A percentile compares a stretch with the other conserved stretches of the same genome.
phyloP scores from a whole-genome alignment of 53 echinoderm and acorn worm species.

The Echinometra lucunter region DNA sequence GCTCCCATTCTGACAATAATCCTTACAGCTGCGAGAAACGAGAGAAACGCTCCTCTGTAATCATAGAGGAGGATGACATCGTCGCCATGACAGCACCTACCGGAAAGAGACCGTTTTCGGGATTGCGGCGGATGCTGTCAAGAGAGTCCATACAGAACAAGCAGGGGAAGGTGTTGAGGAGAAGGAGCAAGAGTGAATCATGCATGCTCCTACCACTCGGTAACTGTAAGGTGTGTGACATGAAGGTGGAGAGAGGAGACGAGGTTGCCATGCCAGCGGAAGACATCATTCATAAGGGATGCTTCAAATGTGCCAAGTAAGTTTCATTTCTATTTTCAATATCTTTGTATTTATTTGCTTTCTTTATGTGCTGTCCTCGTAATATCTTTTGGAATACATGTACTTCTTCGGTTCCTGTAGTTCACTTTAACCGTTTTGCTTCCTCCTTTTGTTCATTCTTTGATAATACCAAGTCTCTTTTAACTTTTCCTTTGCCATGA shows the following conservation, averaged over 20 bases:
- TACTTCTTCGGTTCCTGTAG: too few species aligned
- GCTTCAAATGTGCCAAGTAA: slow-evolving; percentile 86
- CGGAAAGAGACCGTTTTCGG: slow-evolving; percentile 71
- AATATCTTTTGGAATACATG: too few species aligned
- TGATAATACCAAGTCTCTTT: too few species aligned
- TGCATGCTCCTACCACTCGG: slow-evolving; percentile 59
- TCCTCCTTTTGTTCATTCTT: too few species aligned
- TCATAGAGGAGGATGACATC: slow-evolving; percentile 55
- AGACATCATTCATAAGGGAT: slow-evolving; percentile 73
- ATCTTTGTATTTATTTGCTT: background rate
- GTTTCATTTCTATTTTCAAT: background rate
- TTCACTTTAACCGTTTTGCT: too few species aligned
- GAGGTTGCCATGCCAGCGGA: slow-evolving; percentile 75
- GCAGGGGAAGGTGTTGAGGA: slow-evolving; percentile 50
- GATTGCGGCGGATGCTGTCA: slow-evolving; percentile 83
- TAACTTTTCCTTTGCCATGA: too few species aligned
- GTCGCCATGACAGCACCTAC: background rate
- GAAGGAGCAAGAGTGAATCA: slow-evolving; percentile 61
- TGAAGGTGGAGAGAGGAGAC: slow-evolving; percentile 72
- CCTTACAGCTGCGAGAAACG: slow-evolving; percentile 53
- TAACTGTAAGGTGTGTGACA: slow-evolving; percentile 75
- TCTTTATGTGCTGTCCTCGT: background rate
- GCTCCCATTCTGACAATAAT: slow-evolving; percentile 57
- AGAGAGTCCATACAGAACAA: slow-evolving; percentile 68
- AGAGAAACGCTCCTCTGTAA: slow-evolving; percentile 64